Evolutionary conservation across 2,113 vertebrate species (phyloP).

Genomic region (Helogale parvula): DNA sequence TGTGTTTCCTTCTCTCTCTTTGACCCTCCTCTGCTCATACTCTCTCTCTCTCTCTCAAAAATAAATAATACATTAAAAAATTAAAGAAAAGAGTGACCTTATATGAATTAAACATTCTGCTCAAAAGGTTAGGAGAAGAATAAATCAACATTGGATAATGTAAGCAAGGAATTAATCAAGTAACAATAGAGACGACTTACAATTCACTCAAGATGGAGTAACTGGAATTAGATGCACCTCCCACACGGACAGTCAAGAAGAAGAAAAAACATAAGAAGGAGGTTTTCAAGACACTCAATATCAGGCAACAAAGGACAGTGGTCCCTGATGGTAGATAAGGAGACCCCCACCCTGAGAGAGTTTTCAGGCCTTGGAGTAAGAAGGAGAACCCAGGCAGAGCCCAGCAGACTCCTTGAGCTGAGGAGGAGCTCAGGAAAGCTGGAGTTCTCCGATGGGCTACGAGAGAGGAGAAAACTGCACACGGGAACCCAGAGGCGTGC

Average conservation of each 20-base stretch:
- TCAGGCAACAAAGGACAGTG: background rate
- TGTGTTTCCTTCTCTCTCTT: no score
- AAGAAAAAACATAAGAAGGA: background rate
- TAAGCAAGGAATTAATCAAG: background rate
- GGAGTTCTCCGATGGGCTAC: background rate
- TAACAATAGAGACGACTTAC: background rate
- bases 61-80: no score
- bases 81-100: background rate
- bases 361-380: background rate
- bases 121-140: slow-evolving; percentile 20
- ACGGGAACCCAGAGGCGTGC: background rate
- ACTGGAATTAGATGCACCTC: background rate
- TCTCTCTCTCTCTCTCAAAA: no score
- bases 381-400: background rate
- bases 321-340: background rate
- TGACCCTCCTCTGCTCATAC: no score
- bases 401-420: background rate
- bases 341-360: background rate
- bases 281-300: background rate
- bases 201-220: background rate
- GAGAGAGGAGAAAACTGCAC: background rate
- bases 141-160: background rate
- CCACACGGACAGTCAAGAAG: background rate
- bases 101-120: background rate
- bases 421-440: background rate